Evolutionary conservation across 2,113 vertebrate species (phyloP).

Genomic region (Collichthys lucidus): DNA sequence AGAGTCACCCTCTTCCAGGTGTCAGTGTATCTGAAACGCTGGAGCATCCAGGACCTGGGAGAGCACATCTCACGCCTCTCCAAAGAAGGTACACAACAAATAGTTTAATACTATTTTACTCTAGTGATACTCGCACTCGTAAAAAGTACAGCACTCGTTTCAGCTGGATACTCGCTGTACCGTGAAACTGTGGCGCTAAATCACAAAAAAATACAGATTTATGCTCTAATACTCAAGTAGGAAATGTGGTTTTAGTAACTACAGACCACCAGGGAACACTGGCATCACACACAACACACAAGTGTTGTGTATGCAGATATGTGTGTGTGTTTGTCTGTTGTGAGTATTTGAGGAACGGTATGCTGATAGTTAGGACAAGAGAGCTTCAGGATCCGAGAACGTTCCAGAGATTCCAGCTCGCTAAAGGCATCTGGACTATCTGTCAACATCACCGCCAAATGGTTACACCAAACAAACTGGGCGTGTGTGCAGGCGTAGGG

Average conservation of each 20-base stretch:
- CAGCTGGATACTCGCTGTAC: no score
- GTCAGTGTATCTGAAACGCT: slow-evolving; percentile 87
- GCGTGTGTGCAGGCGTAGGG: not conserved
- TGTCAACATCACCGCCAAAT: slow-evolving; percentile 25
- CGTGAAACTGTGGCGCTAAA: no score
- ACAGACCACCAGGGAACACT: not conserved
- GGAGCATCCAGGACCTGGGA: slow-evolving; percentile 87
- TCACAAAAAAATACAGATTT: no score
- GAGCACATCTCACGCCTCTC: slow-evolving; percentile 89
- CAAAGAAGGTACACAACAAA: slow-evolving; percentile 87
- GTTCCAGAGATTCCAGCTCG: slow-evolving; percentile 45
- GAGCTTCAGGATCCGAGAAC: slow-evolving; percentile 17
- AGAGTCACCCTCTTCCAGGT: slow-evolving; percentile 93
- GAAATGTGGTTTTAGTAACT: no score
- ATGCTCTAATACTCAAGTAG: not conserved
- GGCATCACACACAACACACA: not conserved
- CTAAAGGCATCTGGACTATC: slow-evolving; percentile 52
- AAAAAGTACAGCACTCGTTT: no score
- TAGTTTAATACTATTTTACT: no score
- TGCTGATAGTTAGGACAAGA: not conserved
- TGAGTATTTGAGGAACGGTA: slow-evolving; percentile 2
- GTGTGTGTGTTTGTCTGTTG: not conserved
- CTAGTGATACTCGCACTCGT: no score
- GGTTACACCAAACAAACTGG: slow-evolving; percentile 8
- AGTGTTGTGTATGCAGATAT: not conserved